Evolutionary conservation across 2,113 vertebrate species (phyloP).

Genomic region (Poicephalus meyeri): DNA sequence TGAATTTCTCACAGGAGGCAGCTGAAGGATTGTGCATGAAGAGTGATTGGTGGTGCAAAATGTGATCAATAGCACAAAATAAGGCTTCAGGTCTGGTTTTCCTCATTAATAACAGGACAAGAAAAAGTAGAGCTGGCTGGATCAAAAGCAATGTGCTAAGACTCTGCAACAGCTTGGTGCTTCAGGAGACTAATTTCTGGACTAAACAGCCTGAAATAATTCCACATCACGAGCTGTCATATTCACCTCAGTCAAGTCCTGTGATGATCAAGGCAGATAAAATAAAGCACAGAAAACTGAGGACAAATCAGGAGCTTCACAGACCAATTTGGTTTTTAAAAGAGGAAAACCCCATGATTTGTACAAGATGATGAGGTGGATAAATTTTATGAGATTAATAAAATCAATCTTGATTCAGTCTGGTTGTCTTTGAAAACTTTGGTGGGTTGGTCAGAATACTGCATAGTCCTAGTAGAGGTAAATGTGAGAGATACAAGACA

Average conservation of each 20-base stretch:
- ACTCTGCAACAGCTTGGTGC: background rate
- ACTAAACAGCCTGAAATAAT: background rate
- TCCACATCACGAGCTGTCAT: background rate
- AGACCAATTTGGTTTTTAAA: background rate
- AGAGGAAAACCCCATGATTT: accelerated
- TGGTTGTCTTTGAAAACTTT: background rate
- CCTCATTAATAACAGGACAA: slow-evolving; percentile 19
- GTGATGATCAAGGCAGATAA: background rate
- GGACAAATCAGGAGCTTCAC: background rate
- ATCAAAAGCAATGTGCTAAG: background rate
- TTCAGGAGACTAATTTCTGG: background rate
- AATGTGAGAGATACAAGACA: background rate
- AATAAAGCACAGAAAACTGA: background rate
- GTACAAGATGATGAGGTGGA: background rate
- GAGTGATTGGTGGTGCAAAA: slow-evolving; percentile 40
- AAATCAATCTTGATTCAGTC: background rate
- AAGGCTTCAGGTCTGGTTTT: slow-evolving; percentile 15
- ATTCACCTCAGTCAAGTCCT: background rate
- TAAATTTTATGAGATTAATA: background rate
- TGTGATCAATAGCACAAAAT: slow-evolving; percentile 36
- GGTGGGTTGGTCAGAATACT: background rate
- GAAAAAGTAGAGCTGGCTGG: background rate
- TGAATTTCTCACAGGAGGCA: slow-evolving; percentile 33
- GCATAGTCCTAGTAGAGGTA: background rate
- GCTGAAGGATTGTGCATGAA: background rate